Conservation (phyloP, 2,797 vertebrate species). For the Crocodylus rhombifer region DNA sequence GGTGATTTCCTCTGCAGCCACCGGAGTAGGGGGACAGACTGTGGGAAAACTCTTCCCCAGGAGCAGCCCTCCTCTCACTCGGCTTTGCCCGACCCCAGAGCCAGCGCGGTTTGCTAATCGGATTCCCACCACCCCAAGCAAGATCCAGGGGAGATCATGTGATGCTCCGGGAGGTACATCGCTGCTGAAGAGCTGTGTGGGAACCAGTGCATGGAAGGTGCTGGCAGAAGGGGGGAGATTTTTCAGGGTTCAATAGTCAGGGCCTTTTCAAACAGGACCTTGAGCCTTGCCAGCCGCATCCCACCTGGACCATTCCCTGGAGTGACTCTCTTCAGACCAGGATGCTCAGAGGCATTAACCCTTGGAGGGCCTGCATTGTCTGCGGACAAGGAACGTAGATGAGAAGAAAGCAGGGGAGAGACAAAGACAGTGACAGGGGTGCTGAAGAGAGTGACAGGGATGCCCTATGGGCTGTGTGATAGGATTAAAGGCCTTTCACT, state of each 20-base stretch:
- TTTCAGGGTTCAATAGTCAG: constrained; percentile 74
- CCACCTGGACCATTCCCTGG: constrained; percentile 48
- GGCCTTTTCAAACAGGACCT: constrained; percentile 53
- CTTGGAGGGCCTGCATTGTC: neutral
- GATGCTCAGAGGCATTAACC: neutral
- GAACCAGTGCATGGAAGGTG: constrained; percentile 59
- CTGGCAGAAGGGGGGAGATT: constrained; percentile 29
- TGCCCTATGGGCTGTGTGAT: neutral
- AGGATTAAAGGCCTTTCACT: neutral
- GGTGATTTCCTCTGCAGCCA: constrained; percentile 84
- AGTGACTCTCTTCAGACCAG: neutral
- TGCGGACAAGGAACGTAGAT: neutral
- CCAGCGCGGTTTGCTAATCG: constrained; percentile 66
- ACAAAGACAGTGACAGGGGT: accelerated
- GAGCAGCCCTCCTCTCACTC: constrained; percentile 52
- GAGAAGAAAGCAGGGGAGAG: accelerated
- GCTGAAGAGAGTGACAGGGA: neutral
- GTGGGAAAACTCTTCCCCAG: constrained; percentile 62
- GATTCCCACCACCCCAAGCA: constrained; percentile 64
- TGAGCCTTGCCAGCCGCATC: neutral
- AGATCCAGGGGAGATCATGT: constrained; percentile 61
- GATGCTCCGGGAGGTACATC: constrained; percentile 60
- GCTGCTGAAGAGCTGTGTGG: constrained; percentile 65
- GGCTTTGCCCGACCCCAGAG: constrained; percentile 47
- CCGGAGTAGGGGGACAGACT: constrained; percentile 46